These are phyloP conservation scores for Clarias laeviceps DNA, from an alignment of 2,797 vertebrate species.

Conservation along the genomic window DNA sequence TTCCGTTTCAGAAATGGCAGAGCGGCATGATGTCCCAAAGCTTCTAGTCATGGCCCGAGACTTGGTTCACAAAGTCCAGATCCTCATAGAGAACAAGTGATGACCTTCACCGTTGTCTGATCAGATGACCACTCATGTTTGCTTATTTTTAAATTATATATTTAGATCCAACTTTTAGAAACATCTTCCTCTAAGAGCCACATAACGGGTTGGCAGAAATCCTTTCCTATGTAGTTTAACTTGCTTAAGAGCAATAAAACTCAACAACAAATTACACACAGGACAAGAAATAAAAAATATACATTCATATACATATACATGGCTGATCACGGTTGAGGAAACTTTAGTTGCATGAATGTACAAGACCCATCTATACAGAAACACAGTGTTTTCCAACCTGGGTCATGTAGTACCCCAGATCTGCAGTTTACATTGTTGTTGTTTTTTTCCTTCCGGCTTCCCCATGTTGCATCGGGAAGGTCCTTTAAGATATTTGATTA, in stretches of 20 bases:
- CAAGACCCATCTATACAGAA: not conserved
- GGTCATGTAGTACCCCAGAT: not conserved
- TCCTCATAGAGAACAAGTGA: slow-evolving; percentile 96
- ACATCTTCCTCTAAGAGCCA: not conserved
- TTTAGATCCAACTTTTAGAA: slow-evolving; percentile 1
- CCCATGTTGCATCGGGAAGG: not conserved
- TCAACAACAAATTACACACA: not conserved
- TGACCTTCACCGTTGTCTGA: not conserved
- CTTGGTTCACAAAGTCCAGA: slow-evolving; percentile 95
- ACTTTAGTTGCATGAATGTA: not conserved
- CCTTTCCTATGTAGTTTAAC: not conserved
- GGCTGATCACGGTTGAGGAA: not conserved
- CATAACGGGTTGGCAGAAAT: not conserved
- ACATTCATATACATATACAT: not conserved
- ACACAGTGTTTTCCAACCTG: not conserved
- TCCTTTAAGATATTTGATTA: not conserved
- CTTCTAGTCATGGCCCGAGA: slow-evolving; percentile 91
- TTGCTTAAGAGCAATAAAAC: slow-evolving; percentile 45
- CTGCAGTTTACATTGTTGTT: not conserved
- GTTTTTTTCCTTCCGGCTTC: not conserved
- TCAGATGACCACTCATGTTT: not conserved
- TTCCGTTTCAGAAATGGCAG: slow-evolving; percentile 89
- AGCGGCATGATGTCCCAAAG: slow-evolving; percentile 88
- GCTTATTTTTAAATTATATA: slow-evolving; percentile 8
- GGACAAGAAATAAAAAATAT: not conserved